Base-by-base conservation (phyloP, 2,797 vertebrate species). In the Malurus leucopterus region DNA sequence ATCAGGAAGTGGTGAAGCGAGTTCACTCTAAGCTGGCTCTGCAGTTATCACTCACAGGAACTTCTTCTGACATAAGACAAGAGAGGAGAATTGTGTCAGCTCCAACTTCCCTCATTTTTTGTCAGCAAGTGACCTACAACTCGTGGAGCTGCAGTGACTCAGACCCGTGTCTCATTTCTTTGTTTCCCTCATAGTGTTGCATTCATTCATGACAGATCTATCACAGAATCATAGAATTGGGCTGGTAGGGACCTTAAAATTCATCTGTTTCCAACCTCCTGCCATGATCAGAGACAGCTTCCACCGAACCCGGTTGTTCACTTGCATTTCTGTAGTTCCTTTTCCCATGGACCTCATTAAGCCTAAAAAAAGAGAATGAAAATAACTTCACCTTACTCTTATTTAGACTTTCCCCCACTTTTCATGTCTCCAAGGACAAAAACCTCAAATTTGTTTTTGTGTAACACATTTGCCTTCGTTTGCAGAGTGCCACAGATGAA, bases 401-500 rank as follows among this genome's bases (percentile, higher is more conserved):
- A 68, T 50, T 55, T 67, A 74, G 43, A 53, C 0, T 0, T 4
- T 70, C 51, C 16, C 2, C 0, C 4, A 18, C 6, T 71, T 86
- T 91, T 71, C 43, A 54, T 19, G 21, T 83, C 84, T 58, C 15
- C 22, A 53, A 23, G 24, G 59, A 69, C 20, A 55, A 73, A 84
- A 85, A 63, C 1, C 63, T 1, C 16, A 23, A 46, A 46, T 57
- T 59, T 80, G 20, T 16, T 43, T 82, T 88, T 54, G 19, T 61
- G 41, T 59, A 80, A 47, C 40, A 34, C 5, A 38, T 73, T 79
- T 85, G 9, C 29, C 75, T 89, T 86, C 2, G 1, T 65, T 83
- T 74, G 46, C 27, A 82, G 69, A 49, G 36, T 23, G 24, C 21
- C 11, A 7, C 4, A 32, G 49, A 40, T 49, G 27, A 67, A 83